Conservation (phyloP, 2,113 vertebrate species). For the Misgurnus anguillicaudatus region DNA sequence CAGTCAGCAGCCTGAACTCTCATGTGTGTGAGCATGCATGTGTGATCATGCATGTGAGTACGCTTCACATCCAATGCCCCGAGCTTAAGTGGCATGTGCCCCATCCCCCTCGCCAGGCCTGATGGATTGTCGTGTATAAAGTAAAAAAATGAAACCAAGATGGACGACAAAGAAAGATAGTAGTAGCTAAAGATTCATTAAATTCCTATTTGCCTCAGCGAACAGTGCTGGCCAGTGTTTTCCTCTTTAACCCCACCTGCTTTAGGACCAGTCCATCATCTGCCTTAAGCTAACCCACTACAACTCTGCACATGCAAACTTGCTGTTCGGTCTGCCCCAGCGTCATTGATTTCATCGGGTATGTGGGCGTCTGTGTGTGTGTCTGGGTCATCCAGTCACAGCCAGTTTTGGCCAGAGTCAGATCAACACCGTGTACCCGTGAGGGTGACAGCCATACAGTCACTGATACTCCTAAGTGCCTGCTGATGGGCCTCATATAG, state of each 20-base stretch:
- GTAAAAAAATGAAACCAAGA: not conserved
- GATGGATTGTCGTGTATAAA: slow-evolving; percentile 17
- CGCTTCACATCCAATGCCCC: slow-evolving; percentile 1
- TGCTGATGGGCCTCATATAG: slow-evolving; percentile 17
- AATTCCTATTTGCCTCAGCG: not conserved
- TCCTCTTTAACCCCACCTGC: slow-evolving; percentile 1
- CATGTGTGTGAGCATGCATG: slow-evolving; percentile 22
- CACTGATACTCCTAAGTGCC: slow-evolving; percentile 9
- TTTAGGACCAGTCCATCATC: not conserved
- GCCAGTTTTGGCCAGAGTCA: slow-evolving; percentile 64
- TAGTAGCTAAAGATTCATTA: not conserved
- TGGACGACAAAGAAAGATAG: not conserved
- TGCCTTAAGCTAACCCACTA: slow-evolving; percentile 33
- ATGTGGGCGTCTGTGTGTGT: slow-evolving; percentile 37
- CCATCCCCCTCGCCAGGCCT: slow-evolving; percentile 3
- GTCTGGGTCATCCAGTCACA: slow-evolving; percentile 52
- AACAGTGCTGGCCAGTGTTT: not conserved
- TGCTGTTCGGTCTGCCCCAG: slow-evolving; percentile 57
- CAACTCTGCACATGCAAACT: slow-evolving; percentile 22
- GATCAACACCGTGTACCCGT: slow-evolving; percentile 40
- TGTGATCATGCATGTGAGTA: slow-evolving; percentile 12
- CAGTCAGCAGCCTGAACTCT: slow-evolving; percentile 5
- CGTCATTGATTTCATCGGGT: slow-evolving; percentile 72
- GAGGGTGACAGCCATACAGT: slow-evolving; percentile 9
- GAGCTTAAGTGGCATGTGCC: slow-evolving; percentile 14